Percentiles rank a stretch among this genome's conserved stretches.
Evolutionary conservation across 2,888 invertebrate species (phyloP).

Genomic region (Entomobrya proxima): DNA sequence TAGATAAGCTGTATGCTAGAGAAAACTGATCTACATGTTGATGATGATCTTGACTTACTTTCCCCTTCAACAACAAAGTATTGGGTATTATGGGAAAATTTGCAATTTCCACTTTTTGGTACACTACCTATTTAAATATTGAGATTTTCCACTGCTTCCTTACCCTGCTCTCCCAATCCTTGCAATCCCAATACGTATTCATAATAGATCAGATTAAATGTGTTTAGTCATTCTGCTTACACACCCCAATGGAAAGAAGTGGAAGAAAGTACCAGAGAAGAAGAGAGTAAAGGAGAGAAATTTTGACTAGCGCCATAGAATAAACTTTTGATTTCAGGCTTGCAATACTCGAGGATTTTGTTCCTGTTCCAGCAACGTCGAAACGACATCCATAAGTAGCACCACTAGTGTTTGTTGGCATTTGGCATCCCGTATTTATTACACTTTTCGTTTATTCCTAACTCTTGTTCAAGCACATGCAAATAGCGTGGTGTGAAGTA

Average conservation of each 20-base stretch:
- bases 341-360: no score
- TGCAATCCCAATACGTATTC: not conserved
- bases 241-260: not conserved
- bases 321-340: not conserved
- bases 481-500: not conserved
- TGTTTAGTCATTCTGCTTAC: not conserved
- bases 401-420: no score
- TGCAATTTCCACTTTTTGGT: not conserved
- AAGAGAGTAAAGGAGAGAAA: not conserved
- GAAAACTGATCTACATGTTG: not conserved
- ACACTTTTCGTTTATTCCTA: not conserved
- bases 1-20: not conserved
- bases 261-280: not conserved
- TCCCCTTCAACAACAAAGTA: not conserved
- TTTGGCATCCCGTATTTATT: not conserved
- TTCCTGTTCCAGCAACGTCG: no score
- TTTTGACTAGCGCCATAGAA: not conserved
- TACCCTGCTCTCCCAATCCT: no score
- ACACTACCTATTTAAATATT: conserved; percentile 3
- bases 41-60: conserved; percentile 14
- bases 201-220: conserved; percentile 4
- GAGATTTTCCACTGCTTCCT: not conserved
- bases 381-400: no score
- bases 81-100: not conserved
- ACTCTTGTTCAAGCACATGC: not conserved